Conservation (phyloP, 2,888 invertebrate species). For the Andrena fulva region DNA sequence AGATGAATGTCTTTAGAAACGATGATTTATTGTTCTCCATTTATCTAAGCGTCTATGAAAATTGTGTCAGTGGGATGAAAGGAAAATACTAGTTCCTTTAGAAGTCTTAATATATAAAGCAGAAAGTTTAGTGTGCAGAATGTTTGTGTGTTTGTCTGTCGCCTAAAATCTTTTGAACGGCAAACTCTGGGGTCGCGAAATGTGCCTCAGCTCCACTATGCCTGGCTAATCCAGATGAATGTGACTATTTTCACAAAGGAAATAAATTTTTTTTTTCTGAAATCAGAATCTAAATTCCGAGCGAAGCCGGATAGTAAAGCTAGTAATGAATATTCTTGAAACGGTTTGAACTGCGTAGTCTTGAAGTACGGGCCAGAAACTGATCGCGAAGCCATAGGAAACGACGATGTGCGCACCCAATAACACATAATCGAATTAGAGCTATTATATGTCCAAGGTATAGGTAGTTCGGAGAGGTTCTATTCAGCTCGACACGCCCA, state of each 20-base stretch:
- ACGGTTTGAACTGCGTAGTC: background rate
- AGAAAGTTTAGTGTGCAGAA: too few species aligned
- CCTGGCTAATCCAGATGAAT: too few species aligned
- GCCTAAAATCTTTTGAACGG: too few species aligned
- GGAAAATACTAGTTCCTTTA: background rate
- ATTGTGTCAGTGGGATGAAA: background rate
- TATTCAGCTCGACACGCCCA: constrained; percentile 50
- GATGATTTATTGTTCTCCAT: background rate
- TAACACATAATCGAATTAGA: constrained; percentile 74
- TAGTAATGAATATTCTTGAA: background rate
- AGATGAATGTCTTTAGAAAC: background rate
- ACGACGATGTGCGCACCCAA: constrained; percentile 65
- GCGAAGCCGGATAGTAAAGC: too few species aligned
- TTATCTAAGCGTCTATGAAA: background rate
- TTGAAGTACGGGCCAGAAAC: constrained; percentile 39
- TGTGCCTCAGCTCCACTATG: too few species aligned
- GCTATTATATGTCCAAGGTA: constrained; percentile 45
- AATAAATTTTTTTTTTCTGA: too few species aligned
- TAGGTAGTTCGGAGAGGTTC: constrained; percentile 49
- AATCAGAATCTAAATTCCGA: too few species aligned
- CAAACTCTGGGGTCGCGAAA: too few species aligned
- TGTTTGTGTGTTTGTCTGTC: too few species aligned
- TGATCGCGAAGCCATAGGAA: constrained; percentile 69
- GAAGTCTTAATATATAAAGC: too few species aligned
- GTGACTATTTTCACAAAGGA: too few species aligned